These are phyloP conservation scores for Gallinago nigripennis DNA, from an alignment of 2,797 vertebrate species.

Conservation along the genomic window DNA sequence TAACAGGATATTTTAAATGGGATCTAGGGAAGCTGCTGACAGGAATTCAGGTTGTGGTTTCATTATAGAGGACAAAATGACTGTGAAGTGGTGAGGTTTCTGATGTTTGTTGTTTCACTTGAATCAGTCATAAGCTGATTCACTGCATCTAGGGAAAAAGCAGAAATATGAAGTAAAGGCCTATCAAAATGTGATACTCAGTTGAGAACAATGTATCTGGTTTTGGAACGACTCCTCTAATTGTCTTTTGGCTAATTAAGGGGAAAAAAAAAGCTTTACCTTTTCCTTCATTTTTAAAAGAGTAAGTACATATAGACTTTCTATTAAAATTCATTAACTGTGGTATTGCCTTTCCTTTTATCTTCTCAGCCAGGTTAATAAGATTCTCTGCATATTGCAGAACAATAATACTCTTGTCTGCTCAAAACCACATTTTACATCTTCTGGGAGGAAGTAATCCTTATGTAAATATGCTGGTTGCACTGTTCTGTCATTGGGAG, in stretches of 20 bases:
- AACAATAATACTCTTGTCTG: constrained; percentile 6
- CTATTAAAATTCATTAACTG: constrained; percentile 25
- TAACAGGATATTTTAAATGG: not conserved
- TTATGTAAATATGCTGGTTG: not conserved
- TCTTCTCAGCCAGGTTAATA: constrained; percentile 32
- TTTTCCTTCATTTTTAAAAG: not conserved
- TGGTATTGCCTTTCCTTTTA: not conserved
- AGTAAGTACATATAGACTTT: not conserved
- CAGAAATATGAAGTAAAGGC: not conserved
- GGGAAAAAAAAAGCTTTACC: not conserved
- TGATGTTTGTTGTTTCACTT: not conserved
- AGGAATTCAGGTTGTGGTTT: not conserved
- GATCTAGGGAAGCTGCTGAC: not conserved
- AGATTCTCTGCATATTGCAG: constrained; percentile 1
- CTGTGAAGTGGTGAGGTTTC: not conserved
- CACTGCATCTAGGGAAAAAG: not conserved
- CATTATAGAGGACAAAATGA: not conserved
- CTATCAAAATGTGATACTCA: not conserved
- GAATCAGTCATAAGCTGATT: not conserved
- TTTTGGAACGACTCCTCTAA: not conserved
- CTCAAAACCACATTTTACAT: constrained; percentile 12
- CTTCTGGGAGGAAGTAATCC: not conserved
- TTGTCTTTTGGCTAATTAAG: not conserved
- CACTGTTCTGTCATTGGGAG: not conserved
- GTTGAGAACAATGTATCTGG: not conserved